These are phyloP conservation scores for Aegypius monachus DNA, from an alignment of 2,113 vertebrate genomes.

Conservation along the genomic window DNA sequence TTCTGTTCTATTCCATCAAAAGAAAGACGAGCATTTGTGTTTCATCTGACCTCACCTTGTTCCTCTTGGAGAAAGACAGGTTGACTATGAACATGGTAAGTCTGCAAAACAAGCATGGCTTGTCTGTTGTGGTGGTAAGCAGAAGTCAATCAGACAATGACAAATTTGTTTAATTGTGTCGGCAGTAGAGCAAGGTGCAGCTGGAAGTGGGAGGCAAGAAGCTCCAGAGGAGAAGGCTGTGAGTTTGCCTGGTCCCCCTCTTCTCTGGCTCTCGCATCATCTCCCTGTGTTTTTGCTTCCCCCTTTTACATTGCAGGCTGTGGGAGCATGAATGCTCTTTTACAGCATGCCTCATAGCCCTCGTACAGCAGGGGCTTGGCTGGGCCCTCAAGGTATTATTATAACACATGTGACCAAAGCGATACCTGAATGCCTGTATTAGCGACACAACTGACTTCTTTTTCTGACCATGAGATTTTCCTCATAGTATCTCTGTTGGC, in stretches of 20 bases:
- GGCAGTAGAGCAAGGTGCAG: background rate
- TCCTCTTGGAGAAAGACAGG: background rate
- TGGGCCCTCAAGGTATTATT: rapidly evolving
- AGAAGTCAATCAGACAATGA: background rate
- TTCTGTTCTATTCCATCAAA: background rate
- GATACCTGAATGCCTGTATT: rapidly evolving
- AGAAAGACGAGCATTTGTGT: background rate
- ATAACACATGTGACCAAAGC: background rate
- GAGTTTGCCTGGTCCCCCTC: background rate
- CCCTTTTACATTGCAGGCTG: background rate
- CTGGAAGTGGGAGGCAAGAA: too few species aligned
- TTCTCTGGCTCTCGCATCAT: background rate
- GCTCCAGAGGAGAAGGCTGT: background rate
- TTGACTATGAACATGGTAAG: background rate
- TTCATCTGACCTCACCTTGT: background rate
- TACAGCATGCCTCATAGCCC: background rate
- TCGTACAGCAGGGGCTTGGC: background rate
- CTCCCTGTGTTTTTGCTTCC: background rate
- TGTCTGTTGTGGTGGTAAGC: background rate
- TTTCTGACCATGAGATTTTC: background rate
- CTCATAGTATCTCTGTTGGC: background rate
- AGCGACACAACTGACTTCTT: background rate
- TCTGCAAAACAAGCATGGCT: background rate
- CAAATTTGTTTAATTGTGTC: background rate
- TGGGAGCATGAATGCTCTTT: background rate